phyloP scores from a whole-genome alignment of 2,113 vertebrate species.

The Ifrita kowaldi region DNA sequence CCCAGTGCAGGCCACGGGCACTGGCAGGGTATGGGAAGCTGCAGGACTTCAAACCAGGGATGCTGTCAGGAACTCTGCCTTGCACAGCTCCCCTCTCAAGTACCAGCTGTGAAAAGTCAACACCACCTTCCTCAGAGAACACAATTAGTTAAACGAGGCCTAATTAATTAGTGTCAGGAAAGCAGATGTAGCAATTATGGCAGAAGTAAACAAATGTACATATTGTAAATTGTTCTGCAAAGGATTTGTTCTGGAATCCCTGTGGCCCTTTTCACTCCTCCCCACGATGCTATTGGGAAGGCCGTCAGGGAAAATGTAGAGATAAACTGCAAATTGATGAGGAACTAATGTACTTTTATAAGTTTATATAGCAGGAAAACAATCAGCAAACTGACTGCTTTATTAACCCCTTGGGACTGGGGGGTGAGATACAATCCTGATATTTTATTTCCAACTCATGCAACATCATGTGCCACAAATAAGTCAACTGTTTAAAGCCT shows the following conservation, averaged over 20 bases:
- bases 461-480: background rate
- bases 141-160: background rate
- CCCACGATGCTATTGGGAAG: background rate
- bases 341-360: background rate
- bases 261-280: background rate
- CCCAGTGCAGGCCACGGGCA: rapidly evolving
- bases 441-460: background rate
- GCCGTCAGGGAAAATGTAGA: background rate
- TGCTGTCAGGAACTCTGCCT: background rate
- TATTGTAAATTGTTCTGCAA: constrained; percentile 1
- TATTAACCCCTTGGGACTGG: background rate
- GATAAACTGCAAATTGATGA: constrained; percentile 1
- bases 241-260: background rate
- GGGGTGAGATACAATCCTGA: background rate
- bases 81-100: background rate
- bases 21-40: background rate
- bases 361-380: background rate
- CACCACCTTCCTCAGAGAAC: constrained; percentile 6
- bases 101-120: constrained; percentile 8
- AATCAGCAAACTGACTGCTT: background rate
- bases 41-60: background rate
- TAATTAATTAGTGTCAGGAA: constrained; percentile 41
- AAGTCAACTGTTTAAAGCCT: background rate
- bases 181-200: constrained; percentile 15
- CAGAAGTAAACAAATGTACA: constrained; percentile 9